These are phyloP conservation scores for Antennarius maculatus DNA, from an alignment of 2,797 vertebrate genomes.

Conservation along the genomic window DNA sequence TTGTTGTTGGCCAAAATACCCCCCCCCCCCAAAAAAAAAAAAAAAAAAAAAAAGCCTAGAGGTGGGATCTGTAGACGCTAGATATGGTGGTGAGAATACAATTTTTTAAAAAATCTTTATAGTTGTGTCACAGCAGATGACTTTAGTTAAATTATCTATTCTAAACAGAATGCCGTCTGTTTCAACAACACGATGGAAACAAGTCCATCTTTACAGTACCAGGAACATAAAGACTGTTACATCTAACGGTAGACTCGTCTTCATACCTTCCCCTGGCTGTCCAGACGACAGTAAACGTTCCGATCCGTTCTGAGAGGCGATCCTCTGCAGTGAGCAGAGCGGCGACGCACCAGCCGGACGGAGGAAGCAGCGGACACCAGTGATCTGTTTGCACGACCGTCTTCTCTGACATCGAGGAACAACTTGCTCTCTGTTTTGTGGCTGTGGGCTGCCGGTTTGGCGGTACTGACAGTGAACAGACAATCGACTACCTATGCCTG, in stretches of 20 bases:
- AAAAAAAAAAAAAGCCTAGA: not conserved
- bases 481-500: conserved; percentile 59
- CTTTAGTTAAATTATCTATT: not conserved
- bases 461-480: conserved; percentile 43
- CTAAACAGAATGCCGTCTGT: not conserved
- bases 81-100: not conserved
- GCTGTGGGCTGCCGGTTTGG: conserved; percentile 60
- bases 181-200: no score
- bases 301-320: not conserved
- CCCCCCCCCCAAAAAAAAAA: no score
- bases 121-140: not conserved
- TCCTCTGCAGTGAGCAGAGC: not conserved
- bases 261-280: conserved; percentile 39
- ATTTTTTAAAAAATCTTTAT: not conserved
- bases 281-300: conserved; percentile 4
- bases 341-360: conserved; percentile 13
- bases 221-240: not conserved
- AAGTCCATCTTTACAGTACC: no score
- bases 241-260: not conserved
- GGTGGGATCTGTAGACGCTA: not conserved
- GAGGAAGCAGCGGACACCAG: conserved; percentile 38
- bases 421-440: conserved; percentile 63
- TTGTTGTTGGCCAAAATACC: not conserved
- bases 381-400: conserved; percentile 31
- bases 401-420: conserved; percentile 47